phyloP scores from a whole-genome alignment of 2,113 vertebrate genomes.

The Chinchilla lanigera region DNA sequence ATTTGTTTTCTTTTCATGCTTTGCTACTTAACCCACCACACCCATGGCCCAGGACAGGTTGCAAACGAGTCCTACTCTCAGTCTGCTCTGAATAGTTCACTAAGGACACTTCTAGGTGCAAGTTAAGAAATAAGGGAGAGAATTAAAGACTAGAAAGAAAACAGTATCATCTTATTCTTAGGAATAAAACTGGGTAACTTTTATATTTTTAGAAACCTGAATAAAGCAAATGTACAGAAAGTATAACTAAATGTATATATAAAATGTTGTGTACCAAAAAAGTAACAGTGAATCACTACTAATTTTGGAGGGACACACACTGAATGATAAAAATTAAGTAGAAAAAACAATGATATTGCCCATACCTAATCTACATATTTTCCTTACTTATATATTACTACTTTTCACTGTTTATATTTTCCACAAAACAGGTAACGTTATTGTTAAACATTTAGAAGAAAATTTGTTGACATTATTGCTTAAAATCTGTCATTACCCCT shows the following conservation, averaged over 20 bases:
- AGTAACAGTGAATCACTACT: not conserved
- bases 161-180: not conserved
- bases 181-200: constrained; percentile 49
- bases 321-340: constrained; percentile 52
- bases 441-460: constrained; percentile 7
- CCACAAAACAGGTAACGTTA: not conserved
- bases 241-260: not conserved
- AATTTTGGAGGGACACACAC: not conserved
- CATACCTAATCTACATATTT: constrained; percentile 50
- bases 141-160: constrained; percentile 47
- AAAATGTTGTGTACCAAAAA: constrained; percentile 21
- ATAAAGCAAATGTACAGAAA: constrained; percentile 37
- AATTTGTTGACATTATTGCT: not conserved
- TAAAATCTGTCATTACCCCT: constrained; percentile 34
- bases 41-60: not conserved
- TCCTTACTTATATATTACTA: constrained; percentile 26
- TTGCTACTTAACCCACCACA: not conserved
- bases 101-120: constrained; percentile 12
- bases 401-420: constrained; percentile 20
- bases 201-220: constrained; percentile 14
- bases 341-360: not conserved
- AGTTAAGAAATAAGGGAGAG: not conserved
- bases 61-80: not conserved
- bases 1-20: not conserved
- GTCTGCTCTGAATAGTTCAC: not conserved